These are phyloP conservation scores for Cyaniris semiargus DNA, from an alignment of 2,888 invertebrate species.

Conservation along the genomic window DNA sequence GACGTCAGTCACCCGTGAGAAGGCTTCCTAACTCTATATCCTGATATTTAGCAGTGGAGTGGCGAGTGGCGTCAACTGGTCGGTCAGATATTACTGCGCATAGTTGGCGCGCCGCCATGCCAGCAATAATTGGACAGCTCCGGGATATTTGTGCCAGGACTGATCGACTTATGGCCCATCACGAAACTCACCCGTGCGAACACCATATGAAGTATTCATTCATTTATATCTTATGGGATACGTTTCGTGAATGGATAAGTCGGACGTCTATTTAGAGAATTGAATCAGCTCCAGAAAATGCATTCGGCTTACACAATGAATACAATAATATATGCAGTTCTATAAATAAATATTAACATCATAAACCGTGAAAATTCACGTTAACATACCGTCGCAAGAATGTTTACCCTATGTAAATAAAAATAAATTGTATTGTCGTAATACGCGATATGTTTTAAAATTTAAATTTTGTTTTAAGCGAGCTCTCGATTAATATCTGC, in stretches of 20 bases:
- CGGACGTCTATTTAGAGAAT: neutral
- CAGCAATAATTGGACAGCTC: constrained; percentile 38
- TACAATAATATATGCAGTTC: neutral
- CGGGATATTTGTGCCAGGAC: constrained; percentile 15
- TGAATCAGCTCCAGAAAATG: constrained; percentile 4
- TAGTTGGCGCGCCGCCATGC: constrained; percentile 70
- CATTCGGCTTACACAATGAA: neutral
- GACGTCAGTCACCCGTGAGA: neutral
- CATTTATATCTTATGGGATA: neutral
- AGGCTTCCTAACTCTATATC: neutral
- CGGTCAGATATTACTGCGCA: constrained; percentile 69
- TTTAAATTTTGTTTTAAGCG: neutral
- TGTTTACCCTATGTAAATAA: neutral
- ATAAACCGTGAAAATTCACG: neutral
- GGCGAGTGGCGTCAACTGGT: constrained; percentile 52
- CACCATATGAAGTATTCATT: constrained; percentile 8
- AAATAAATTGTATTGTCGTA: neutral
- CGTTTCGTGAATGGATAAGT: neutral
- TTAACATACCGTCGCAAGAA: neutral
- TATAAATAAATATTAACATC: neutral
- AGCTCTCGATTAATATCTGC: constrained; percentile 11
- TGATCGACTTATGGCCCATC: constrained; percentile 24
- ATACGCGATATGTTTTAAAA: neutral
- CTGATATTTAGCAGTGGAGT: constrained; percentile 27
- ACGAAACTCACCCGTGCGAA: neutral